Conservation (phyloP, 1,140 invertebrate species). For the Teleopsis dalmanni region DNA sequence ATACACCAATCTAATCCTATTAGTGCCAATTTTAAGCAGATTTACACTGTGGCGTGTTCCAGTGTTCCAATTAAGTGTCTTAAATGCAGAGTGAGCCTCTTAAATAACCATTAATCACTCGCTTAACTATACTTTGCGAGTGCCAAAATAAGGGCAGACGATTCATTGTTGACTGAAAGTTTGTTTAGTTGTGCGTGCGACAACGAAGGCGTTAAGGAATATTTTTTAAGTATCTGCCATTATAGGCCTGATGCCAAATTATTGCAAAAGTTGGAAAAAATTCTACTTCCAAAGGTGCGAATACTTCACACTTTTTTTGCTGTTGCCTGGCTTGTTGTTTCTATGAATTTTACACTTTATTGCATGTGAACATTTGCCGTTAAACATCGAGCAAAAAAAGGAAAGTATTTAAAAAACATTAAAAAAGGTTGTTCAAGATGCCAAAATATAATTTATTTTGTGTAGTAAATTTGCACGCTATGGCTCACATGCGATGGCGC, state of each 20-base stretch:
- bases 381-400: not conserved
- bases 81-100: slow-evolving; percentile 36
- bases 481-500: no score
- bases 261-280: slow-evolving; percentile 7
- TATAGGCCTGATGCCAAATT: slow-evolving; percentile 18
- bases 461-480: no score
- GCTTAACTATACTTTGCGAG: slow-evolving; percentile 27
- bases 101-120: slow-evolving; percentile 44
- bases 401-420: not conserved
- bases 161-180: not conserved
- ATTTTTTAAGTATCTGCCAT: no score
- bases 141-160: slow-evolving; percentile 2
- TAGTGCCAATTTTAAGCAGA: slow-evolving; percentile 43
- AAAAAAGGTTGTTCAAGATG: slow-evolving; percentile 4
- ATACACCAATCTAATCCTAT: slow-evolving; percentile 24
- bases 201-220: not conserved
- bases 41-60: slow-evolving; percentile 35
- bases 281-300: not conserved
- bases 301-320: not conserved
- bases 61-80: slow-evolving; percentile 36
- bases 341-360: slow-evolving; percentile 9
- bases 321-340: not conserved
- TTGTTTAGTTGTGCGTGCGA: not conserved
- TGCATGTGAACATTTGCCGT: not conserved
- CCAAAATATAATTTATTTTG: slow-evolving; percentile 11